phyloP scores from a whole-genome alignment of 1,140 invertebrate genomes.

The Procambarus virginalis region DNA sequence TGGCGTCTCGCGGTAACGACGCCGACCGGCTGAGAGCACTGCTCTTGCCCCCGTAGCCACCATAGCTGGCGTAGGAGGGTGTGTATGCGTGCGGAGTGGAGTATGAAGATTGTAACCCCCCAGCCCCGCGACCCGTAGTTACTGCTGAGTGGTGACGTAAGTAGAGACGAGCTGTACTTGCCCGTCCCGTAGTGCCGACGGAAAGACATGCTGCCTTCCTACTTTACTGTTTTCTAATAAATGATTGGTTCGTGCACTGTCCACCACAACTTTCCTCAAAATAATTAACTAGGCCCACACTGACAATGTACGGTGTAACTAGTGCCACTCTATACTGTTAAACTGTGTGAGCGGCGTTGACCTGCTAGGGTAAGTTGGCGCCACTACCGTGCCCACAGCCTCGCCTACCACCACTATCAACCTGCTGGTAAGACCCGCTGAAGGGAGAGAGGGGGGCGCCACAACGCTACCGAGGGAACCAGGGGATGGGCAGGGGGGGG shows the following conservation, averaged over 20 bases:
- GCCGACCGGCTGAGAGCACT: slow-evolving; percentile 14
- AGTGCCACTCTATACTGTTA: not conserved
- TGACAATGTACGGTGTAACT: not conserved
- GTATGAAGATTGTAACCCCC: slow-evolving; percentile 27
- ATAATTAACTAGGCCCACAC: not conserved
- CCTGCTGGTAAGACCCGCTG: not conserved
- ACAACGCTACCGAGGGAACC: not conserved
- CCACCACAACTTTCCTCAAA: not conserved
- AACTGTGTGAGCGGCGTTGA: not conserved
- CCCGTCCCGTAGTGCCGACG: slow-evolving; percentile 47
- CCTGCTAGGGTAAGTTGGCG: not conserved
- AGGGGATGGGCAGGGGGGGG: not conserved
- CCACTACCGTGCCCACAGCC: not conserved
- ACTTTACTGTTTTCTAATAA: not conserved
- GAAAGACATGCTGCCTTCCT: slow-evolving; percentile 35
- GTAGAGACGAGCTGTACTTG: slow-evolving; percentile 46
- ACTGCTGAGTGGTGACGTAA: slow-evolving; percentile 36
- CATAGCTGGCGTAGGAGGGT: not conserved
- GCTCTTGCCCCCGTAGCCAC: not conserved
- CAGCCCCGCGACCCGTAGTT: slow-evolving; percentile 38
- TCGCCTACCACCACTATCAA: not conserved
- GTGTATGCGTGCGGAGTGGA: slow-evolving; percentile 5
- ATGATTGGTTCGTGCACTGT: no score
- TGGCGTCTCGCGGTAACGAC: slow-evolving; percentile 35
- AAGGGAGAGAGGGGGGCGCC: not conserved